Conservation (phyloP, 2,797 vertebrate species). For the Margarornis squamiger region DNA sequence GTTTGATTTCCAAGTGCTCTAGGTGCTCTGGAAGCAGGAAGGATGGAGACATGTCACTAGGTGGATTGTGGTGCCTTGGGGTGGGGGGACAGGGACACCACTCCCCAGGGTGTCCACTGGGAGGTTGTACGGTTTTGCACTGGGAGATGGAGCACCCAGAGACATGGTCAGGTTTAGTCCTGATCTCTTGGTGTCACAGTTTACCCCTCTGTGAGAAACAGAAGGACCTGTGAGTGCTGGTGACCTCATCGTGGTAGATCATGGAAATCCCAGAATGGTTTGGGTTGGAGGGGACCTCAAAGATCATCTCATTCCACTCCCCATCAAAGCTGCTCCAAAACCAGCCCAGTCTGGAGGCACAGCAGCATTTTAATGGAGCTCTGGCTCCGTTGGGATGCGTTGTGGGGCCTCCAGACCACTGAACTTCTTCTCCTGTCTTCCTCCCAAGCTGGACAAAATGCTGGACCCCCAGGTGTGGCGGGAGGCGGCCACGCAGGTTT, state of each 20-base stretch:
- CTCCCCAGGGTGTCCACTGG: not conserved
- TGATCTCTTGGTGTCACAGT: not conserved
- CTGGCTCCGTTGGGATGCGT: not conserved
- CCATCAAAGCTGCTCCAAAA: not conserved
- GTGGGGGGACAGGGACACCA: accelerated
- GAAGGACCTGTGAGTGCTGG: not conserved
- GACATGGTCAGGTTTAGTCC: not conserved
- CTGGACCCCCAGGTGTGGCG: constrained; percentile 94
- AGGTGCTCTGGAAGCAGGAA: not conserved
- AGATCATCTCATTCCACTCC: not conserved
- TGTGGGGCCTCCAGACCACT: not conserved
- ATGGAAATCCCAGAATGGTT: accelerated
- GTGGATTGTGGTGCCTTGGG: not conserved
- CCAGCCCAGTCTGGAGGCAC: not conserved
- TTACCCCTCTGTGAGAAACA: not conserved
- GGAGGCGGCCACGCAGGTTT: constrained; percentile 94
- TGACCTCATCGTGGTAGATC: accelerated
- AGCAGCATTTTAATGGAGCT: not conserved
- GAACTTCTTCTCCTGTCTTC: not conserved
- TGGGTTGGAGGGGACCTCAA: not conserved
- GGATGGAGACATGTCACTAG: not conserved
- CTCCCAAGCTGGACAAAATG: constrained; percentile 93
- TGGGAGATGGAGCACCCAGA: not conserved
- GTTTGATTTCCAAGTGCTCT: not conserved
- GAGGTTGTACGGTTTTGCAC: not conserved